phyloP scores from a whole-genome alignment of 2,113 vertebrate genomes.

The Toxostoma redivivum region DNA sequence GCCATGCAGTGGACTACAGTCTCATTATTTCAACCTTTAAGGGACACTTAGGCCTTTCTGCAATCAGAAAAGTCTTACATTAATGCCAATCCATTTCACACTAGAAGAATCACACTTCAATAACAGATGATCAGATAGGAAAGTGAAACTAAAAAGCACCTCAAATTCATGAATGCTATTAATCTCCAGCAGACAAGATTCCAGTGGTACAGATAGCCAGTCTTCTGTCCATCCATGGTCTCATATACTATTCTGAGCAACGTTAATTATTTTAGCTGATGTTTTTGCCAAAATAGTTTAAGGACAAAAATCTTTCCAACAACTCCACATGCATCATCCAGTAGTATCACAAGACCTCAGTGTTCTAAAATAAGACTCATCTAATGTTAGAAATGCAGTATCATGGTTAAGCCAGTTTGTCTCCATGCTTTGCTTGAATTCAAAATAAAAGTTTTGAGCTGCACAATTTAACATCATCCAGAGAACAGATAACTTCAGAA shows the following conservation, averaged over 20 bases:
- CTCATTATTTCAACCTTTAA: background rate
- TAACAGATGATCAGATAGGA: background rate
- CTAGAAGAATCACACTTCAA: background rate
- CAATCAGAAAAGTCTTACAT: background rate
- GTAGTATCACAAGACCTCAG: background rate
- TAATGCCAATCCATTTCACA: background rate
- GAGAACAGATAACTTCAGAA: background rate
- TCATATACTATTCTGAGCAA: background rate
- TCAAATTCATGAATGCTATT: background rate
- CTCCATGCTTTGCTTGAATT: background rate
- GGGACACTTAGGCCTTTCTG: background rate
- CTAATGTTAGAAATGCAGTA: constrained; percentile 23
- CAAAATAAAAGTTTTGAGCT: background rate
- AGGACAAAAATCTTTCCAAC: background rate
- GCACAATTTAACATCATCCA: background rate
- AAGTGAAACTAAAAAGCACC: background rate
- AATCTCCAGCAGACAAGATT: background rate
- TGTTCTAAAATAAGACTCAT: background rate
- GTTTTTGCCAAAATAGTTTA: background rate
- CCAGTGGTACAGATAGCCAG: background rate
- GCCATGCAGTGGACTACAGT: background rate
- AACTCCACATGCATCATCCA: background rate
- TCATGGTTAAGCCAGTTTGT: background rate
- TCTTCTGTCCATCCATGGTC: background rate
- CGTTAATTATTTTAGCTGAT: background rate